Conservation (phyloP, 2,888 invertebrate species). For the Geotrupes spiniger region DNA sequence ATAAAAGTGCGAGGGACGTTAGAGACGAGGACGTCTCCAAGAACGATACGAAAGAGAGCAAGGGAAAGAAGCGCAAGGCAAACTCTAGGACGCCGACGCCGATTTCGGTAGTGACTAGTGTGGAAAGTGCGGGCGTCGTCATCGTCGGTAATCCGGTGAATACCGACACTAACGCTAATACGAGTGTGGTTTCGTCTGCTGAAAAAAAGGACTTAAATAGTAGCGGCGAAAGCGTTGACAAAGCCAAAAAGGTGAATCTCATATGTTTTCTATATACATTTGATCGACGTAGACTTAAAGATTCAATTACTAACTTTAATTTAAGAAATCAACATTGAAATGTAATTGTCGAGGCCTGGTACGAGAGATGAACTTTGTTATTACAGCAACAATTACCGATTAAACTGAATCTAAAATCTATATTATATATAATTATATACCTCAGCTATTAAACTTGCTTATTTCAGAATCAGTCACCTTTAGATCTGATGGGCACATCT, state of each 20-base stretch:
- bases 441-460: no score
- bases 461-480: no score
- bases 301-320: no score
- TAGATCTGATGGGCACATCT: no score
- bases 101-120: slow-evolving; percentile 35
- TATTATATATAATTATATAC: no score
- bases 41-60: slow-evolving; percentile 35
- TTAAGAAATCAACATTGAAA: no score
- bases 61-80: slow-evolving; percentile 48
- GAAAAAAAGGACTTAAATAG: slow-evolving; percentile 26
- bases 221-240: slow-evolving; percentile 25
- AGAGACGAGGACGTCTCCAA: slow-evolving; percentile 22
- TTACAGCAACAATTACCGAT: no score
- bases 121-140: slow-evolving; percentile 27
- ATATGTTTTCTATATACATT: no score
- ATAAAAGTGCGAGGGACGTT: slow-evolving; percentile 18
- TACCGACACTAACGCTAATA: slow-evolving; percentile 24
- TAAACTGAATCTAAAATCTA: no score
- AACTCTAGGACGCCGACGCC: slow-evolving; percentile 50
- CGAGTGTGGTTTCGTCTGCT: slow-evolving; percentile 10
- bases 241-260: slow-evolving; percentile 31
- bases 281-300: no score
- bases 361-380: no score
- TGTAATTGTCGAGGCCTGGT: no score
- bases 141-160: slow-evolving; percentile 18